Evolutionary conservation across 2,888 invertebrate genomes (phyloP), one percentile per base, ranked within the genome.

Genomic region (Protophormia terraenovae): DNA sequence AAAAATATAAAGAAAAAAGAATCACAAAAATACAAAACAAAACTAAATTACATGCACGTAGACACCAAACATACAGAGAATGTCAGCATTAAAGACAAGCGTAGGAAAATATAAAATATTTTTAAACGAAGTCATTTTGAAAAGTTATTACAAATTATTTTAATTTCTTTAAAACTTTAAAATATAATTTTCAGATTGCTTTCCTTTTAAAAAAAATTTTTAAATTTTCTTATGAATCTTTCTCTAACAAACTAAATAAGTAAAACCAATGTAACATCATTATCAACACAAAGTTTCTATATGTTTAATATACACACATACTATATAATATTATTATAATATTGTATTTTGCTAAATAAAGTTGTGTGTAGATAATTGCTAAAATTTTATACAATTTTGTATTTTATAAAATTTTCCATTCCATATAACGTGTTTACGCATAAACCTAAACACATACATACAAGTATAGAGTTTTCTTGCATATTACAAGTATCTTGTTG

Each of bases 341-440:
- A 3, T 47, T 76, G 8, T 27, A n/a, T n/a, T 47, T 16, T 47
- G 47, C 35, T 35, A 6, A 10, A 35, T 41, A 24, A 19, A 69
- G 50, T 79, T 79, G 38, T 72, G 66, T 55, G 24, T 3, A 80
- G 80, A 71, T 76, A 82, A 76, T 69, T 76, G 69, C 71, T 55
- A 45, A 67, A 69, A 81, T 62, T 60, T 69, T 14, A 53, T 27
- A 53, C 22, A 76, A 55, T 14, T 53, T 71, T 64, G 50, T 47
- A 12, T 58, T 55, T 60, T 55, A 14, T 14, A 27, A n/a, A 47
- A 45, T 75, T 62, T 64, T 72, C 55, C 55, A 32, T 64, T 22
- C n/a, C n/a, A 1, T 60, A 69, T 24, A 64, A 76, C 38, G 45
- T 66, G 29, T 16, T 27, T 24, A 75, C 50, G 24, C 55, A 73